phyloP scores from a whole-genome alignment of 2,797 vertebrate genomes.

The Muraenolepis orangiensis region DNA sequence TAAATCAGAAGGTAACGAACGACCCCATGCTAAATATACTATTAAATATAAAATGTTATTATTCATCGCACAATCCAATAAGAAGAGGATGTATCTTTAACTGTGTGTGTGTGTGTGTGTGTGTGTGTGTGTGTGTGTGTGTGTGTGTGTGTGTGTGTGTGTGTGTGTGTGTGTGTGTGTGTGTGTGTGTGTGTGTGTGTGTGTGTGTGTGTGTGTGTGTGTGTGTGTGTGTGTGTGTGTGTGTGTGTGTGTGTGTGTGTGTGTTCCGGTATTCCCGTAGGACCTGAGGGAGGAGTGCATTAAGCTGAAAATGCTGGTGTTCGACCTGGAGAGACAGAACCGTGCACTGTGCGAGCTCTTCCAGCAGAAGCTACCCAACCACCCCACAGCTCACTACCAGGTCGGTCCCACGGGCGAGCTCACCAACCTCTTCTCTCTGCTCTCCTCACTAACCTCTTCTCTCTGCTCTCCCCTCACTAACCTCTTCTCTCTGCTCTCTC shows the following conservation, averaged over 20 bases:
- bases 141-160: too few relatives aligned
- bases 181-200: too few relatives aligned
- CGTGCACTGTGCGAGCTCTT: constrained; percentile 88
- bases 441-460: too few relatives aligned
- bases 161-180: too few relatives aligned
- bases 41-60: background rate
- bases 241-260: constrained; percentile 1
- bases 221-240: too few relatives aligned
- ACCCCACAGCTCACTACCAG: constrained; percentile 83
- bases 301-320: constrained; percentile 94
- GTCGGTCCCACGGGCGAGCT: constrained; percentile 51
- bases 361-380: constrained; percentile 90
- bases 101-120: too few relatives aligned
- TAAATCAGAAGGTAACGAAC: constrained; percentile 83
- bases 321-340: constrained; percentile 95
- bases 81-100: background rate
- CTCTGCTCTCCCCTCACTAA: too few relatives aligned
- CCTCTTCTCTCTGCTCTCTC: too few relatives aligned
- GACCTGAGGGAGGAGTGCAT: constrained; percentile 96
- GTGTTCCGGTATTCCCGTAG: constrained; percentile 56
- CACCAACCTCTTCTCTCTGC: background rate
- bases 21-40: background rate
- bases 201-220: too few relatives aligned
- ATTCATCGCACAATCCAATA: background rate
- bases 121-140: too few relatives aligned